Evolutionary conservation across 2,113 vertebrate species (phyloP).

Genomic region (Ardeotis arabs): DNA sequence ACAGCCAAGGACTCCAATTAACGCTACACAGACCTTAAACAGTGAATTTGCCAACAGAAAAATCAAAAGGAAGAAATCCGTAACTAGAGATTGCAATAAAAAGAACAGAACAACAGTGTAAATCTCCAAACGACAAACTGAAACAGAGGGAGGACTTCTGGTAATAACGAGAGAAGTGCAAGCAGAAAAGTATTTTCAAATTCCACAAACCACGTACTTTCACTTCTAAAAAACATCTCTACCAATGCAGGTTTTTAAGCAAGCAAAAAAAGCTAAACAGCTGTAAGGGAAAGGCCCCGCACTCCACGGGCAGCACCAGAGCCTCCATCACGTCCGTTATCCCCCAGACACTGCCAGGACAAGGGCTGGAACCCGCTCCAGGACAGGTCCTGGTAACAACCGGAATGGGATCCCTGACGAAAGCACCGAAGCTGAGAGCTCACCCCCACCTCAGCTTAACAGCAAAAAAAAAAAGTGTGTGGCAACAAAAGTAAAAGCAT

Average conservation of each 20-base stretch:
- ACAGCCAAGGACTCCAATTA: neutral
- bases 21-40: neutral
- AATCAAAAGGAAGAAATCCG: neutral
- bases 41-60: neutral
- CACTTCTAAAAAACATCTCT: neutral
- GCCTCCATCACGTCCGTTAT: neutral
- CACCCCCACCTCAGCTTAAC: neutral
- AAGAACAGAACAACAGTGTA: accelerated
- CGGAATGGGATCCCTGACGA: neutral
- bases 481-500: neutral
- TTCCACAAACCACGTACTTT: neutral
- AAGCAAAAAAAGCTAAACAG: neutral
- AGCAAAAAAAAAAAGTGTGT: neutral
- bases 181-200: neutral
- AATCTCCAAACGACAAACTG: accelerated
- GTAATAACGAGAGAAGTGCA: neutral
- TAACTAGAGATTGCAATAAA: neutral
- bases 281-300: neutral
- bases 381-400: neutral
- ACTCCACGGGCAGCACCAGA: accelerated
- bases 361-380: neutral
- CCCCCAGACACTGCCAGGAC: neutral
- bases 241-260: neutral
- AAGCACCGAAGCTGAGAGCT: neutral
- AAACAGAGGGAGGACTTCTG: neutral